Conservation (phyloP, 2,888 invertebrate genomes). For the Himalopsyche anomala region DNA sequence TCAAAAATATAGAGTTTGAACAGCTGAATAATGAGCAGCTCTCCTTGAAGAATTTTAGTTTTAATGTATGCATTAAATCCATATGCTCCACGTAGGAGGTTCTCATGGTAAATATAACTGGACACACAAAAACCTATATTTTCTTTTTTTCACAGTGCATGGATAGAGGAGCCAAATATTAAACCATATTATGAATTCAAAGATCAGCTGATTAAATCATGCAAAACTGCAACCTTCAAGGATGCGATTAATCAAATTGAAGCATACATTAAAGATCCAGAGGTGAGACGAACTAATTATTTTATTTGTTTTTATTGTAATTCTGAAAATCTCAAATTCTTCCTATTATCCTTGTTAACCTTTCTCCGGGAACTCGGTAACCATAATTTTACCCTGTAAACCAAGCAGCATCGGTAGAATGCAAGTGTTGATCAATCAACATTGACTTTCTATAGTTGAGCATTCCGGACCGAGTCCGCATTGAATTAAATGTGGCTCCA, state of each 20-base stretch:
- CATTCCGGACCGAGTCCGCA: no score
- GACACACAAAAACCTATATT: background rate
- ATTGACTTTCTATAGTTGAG: no score
- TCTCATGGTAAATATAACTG: no score
- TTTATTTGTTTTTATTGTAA: background rate
- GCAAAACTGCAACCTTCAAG: slow-evolving; percentile 86
- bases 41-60: no score
- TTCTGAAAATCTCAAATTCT: background rate
- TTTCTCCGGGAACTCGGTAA: no score
- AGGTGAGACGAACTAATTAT: slow-evolving; percentile 72
- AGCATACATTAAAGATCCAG: slow-evolving; percentile 84
- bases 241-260: slow-evolving; percentile 89
- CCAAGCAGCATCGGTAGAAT: no score
- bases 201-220: slow-evolving; percentile 85
- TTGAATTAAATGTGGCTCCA: no score
- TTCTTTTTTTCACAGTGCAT: slow-evolving; percentile 80
- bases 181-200: slow-evolving; percentile 89
- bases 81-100: background rate
- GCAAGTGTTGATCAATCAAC: no score
- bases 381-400: no score
- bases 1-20: slow-evolving; percentile 29
- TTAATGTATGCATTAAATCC: no score
- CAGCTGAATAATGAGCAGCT: slow-evolving; percentile 14
- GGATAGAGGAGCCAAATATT: slow-evolving; percentile 91
- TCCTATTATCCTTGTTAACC: background rate